Evolutionary conservation across 2,113 vertebrate genomes (phyloP), one percentile per base, ranked within the genome.

Genomic region (Neolamprologus kungweensis): DNA sequence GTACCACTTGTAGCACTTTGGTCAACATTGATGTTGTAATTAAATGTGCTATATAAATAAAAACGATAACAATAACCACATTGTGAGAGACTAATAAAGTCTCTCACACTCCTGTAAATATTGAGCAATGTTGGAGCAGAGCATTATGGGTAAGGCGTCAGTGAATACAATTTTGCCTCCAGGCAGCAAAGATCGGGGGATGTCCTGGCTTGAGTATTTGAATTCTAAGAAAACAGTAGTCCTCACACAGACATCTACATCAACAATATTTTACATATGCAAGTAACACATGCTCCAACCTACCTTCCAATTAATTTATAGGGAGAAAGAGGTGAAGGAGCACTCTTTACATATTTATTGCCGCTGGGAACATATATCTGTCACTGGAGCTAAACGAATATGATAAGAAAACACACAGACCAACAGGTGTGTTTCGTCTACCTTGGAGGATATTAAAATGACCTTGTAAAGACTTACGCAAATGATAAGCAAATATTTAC

Each of bases 171-270:
- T 75, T 42, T 87, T 21, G 28, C n/a, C 63, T 7, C n/a, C 53
- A 50, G 40, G 58, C 45, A 45, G 75, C 57, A 85, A 31, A 91
- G 78, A 51, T 14, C 81, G 75, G 57, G 55, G 85, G 78, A 87
- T 35, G 17, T 84, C 82, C 85, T 91, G 81, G 55, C 84, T 86
- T 60, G 55, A 84, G 79, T 85, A 94, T 93, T 94, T 92, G 92
- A 89, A 83, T 85, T 91, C 86, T 60, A 81, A 92, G 83, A 71
- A 2, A 54, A 63, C 63, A 87, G 85, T 51, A 79, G 86, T 84
- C 85, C 7, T 58, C 11, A 35, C 42, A 13, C 4, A 11, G 6
- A 5, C 80, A 14, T 57, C 65, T 13, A 37, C 23, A 68, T 68
- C 55, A 71, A 75, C 1, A 3, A 42, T 68, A 45, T 7, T 11